Base-by-base conservation (phyloP, 2,888 invertebrate species). In the Xestoiulus laeticollis region DNA sequence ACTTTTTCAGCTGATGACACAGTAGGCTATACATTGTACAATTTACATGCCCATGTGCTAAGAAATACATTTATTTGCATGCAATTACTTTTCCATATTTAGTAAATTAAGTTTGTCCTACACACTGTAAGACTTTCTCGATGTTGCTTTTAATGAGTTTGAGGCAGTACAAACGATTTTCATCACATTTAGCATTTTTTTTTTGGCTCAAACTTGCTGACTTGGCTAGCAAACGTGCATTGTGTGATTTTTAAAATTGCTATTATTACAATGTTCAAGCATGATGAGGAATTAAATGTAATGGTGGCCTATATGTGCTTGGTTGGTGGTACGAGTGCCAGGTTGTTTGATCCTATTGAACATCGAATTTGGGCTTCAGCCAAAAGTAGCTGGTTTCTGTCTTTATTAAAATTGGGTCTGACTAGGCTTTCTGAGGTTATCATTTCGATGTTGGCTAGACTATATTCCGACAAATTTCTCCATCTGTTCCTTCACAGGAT, bases 181-280 rank as follows among this genome's bases (percentile, higher is more conserved):
- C 78, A 78, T 8, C 26, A 26, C 68, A 16, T 78, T 78, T 26
- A 16, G 16, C 30, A 6, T 32, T 32, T 32, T 78, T 30, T 32
- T 32, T 78, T n/a, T 59, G 78, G n/a, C n/a, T n/a, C 78, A 78
- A 78, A 78, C 30, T 14, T 78, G 78, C 78, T 78, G 78, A 78
- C 78, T 68, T 30, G 12, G 78, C 78, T 78, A 16, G 78, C 78
- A 78, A 30, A 78, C 78, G 30, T 30, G 30, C 78, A 78, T 78
- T 32, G 78, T 32, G 30, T 78, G 78, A 78, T 78, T 78, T 22
- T 14, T 32, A 78, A 78, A 78, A 78, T 78, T 78, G 30, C 78
- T 5, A 16, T 30, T 68, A 68, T 68, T 78, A 32, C 16, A 30
- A 78, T 78, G 78, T 78, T 78, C 3, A 78, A 78, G 30, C 14